These are phyloP conservation scores for Nomada fabriciana DNA, from an alignment of 2,888 invertebrate genomes.

Conservation along the genomic window DNA sequence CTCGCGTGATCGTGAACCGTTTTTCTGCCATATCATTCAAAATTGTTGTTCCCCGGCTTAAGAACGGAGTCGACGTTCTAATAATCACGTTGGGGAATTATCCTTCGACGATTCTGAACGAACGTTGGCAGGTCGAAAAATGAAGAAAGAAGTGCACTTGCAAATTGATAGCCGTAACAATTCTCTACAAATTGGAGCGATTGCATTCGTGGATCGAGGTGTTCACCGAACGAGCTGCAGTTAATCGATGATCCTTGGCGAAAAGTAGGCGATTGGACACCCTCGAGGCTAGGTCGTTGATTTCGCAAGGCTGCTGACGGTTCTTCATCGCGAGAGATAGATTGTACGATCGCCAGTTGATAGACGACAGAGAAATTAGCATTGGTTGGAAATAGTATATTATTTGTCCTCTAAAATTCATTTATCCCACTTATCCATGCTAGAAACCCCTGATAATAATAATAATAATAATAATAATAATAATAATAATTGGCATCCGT, in stretches of 20 bases:
- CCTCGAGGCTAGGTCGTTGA: constrained; percentile 40
- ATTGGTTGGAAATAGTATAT: background rate
- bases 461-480: too few relatives aligned
- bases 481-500: too few relatives aligned
- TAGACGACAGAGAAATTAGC: background rate
- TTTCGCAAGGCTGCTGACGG: constrained; percentile 56
- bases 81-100: background rate
- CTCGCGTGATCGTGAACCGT: constrained; percentile 32
- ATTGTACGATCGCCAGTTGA: constrained; percentile 30
- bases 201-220: constrained; percentile 12
- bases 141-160: background rate
- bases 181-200: background rate
- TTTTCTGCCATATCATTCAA: constrained; percentile 27
- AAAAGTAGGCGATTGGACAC: constrained; percentile 55
- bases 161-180: constrained; percentile 10
- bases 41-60: background rate
- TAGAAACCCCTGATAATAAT: too few relatives aligned
- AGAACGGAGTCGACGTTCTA: background rate
- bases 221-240: constrained; percentile 22
- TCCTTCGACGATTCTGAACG: background rate
- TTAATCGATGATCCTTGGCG: constrained; percentile 51
- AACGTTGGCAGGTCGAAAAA: background rate
- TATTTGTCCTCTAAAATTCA: background rate
- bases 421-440: background rate
- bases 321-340: constrained; percentile 40